Evolutionary conservation across 2,113 vertebrate species (phyloP).

Genomic region (Pituophis catenifer): DNA sequence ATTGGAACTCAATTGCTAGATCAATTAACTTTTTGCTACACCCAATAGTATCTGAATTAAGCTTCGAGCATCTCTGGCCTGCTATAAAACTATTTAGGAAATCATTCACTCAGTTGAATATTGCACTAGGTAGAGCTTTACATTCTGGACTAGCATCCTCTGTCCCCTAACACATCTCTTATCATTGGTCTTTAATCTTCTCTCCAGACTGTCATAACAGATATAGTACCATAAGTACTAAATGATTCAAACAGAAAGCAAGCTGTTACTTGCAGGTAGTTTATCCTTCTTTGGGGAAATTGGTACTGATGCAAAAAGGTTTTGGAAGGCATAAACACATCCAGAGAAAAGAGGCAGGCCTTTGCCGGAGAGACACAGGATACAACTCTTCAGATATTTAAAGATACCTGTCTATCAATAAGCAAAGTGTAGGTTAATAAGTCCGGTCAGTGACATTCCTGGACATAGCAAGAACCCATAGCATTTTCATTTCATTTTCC

Average conservation of each 20-base stretch:
- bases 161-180: background rate
- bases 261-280: background rate
- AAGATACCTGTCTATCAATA: background rate
- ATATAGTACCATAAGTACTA: background rate
- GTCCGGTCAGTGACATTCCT: background rate
- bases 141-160: background rate
- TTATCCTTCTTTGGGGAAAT: background rate
- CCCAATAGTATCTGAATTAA: background rate
- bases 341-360: background rate
- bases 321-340: background rate
- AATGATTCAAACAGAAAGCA: background rate
- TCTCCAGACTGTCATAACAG: background rate
- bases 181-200: background rate
- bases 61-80: background rate
- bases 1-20: background rate
- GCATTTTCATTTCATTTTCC: background rate
- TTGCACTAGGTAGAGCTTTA: background rate
- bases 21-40: background rate
- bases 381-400: background rate
- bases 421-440: background rate
- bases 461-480: background rate
- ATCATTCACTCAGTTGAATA: background rate
- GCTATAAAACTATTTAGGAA: background rate
- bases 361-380: background rate
- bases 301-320: background rate